Base-by-base conservation (phyloP, 1,140 invertebrate genomes). In the Cotesia chilonis region DNA sequence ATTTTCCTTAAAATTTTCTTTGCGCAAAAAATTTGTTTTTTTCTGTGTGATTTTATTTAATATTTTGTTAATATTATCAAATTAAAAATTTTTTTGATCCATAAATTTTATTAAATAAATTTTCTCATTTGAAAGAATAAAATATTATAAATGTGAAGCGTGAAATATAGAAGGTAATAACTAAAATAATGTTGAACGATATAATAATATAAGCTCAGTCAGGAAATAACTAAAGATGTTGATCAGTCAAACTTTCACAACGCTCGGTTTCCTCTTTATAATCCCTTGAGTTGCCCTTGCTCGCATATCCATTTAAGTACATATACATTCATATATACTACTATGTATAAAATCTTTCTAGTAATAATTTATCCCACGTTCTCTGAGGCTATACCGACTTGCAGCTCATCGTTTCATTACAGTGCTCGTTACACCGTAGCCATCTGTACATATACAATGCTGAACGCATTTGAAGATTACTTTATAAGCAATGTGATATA, bases 291-390 rank as follows among this genome's bases (percentile, higher is more conserved):
- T 12, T 52, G 54, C 66, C 66, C 66, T 68, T 51, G 57, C 17
- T 67, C 3, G 14, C 38, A 65, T 41, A 47, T 47, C 28, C 28
- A 28, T 28, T 28, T 28, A 28, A 28, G 28, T 28, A 28, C 3
- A 2, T 3, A 28, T 28, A 28, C 28, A 28, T 28, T 1, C 28
- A 28, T 28, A 28, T 47, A 47, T 47, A 47, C 10, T 9, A 6
- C 2, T 47, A 47, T 47, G 3, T 47, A 47, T 47, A 47, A 47
- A 7, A 10, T 47, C 51, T 55, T 20, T 55, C 51, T 41, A 20
- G 66, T 12, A 51, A 68, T 68, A 68, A 68, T 68, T 68, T 68
- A 68, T 68, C 66, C 66, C 66, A 47, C 28, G 52, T 68, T 68
- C 36, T 51, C 20, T 3, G 14, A 20, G 41, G 41, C 41, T 9